Evolutionary conservation across 2,113 vertebrate species (phyloP), one percentile per base, ranked within the genome.

Genomic region (Dipodomys merriami): DNA sequence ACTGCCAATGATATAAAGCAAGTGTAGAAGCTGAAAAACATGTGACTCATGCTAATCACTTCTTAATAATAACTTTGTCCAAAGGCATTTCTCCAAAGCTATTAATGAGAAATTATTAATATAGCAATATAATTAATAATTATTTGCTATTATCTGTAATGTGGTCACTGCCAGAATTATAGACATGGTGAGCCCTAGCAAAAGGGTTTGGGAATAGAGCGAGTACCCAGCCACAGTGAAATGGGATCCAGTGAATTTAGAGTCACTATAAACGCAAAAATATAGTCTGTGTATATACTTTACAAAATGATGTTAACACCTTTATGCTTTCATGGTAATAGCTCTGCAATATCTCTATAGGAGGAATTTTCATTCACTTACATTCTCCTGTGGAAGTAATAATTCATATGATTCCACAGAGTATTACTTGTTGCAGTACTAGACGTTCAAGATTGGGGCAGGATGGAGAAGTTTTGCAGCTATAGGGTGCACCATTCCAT

Each of bases 1-100:
- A 78, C 81, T 76, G 84, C 87, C 35, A 72, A 57, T 85, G 91
- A 95, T 16, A 86, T 10, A 82, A 91, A 82, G 77, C 81, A 91
- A 91, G 81, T n/a, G 22, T 30, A 29, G 33, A 76, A 49, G 33
- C 2, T 82, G 67, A 65, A 46, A 29, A 60, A 8, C 29, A 68
- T 35, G 10, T 69, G 82, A 94, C 46, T 83, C 25, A 78, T 84
- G 81, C 72, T 91, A 49, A 57, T 20, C 65, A 30, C 73, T 33
- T 93, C 77, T 88, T 78, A 91, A 25, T 67, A 78, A 91, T 6
- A 69, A 20, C 78, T n/a, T 27, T 73, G 13, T 15, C 71, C 35
- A 64, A 46, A 74, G 33, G 57, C 53, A 62, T 35, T 15, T 23
- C 84, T 57, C 53, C 53, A 57, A 57, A 13, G 12, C 53, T 57